A percentile compares a stretch with the other conserved stretches of the same genome.
Conservation (phyloP, 2,797 vertebrate genomes). For the Hippoglossus hippoglossus region DNA sequence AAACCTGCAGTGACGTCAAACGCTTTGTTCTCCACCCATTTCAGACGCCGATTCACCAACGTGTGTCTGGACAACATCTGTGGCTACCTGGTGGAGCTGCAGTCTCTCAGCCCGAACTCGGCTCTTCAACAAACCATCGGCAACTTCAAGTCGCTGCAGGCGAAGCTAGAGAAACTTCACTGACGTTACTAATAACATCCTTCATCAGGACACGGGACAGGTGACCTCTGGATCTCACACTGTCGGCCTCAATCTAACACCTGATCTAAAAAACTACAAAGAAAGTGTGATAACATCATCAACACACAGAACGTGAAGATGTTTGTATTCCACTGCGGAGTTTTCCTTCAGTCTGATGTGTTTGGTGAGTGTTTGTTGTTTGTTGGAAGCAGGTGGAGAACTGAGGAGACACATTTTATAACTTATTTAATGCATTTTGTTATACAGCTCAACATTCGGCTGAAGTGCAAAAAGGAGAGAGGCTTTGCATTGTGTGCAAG, state of each 20-base stretch:
- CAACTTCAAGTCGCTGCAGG: slow-evolving; percentile 96
- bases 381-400: not conserved
- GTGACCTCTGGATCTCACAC: slow-evolving; percentile 33
- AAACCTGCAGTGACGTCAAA: not conserved
- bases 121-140: slow-evolving; percentile 89
- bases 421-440: slow-evolving; percentile 73
- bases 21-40: not conserved
- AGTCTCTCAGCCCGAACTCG: slow-evolving; percentile 91
- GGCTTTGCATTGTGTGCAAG: slow-evolving; percentile 36
- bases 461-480: slow-evolving; percentile 22
- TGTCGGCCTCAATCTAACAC: slow-evolving; percentile 38
- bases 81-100: slow-evolving; percentile 96
- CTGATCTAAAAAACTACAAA: slow-evolving; percentile 1
- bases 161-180: slow-evolving; percentile 94
- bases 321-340: slow-evolving; percentile 4
- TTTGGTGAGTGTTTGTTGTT: slow-evolving; percentile 12
- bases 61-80: slow-evolving; percentile 95
- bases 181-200: slow-evolving; percentile 63
- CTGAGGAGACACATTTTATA: slow-evolving; percentile 61
- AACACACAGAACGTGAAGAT: not conserved
- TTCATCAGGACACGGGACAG: slow-evolving; percentile 9
- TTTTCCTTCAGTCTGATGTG: slow-evolving; percentile 19
- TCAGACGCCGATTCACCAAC: slow-evolving; percentile 93
- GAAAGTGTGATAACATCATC: slow-evolving; percentile 6
- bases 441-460: slow-evolving; percentile 28